These are phyloP conservation scores for Tylochromis polylepis DNA, from an alignment of 2,113 vertebrate genomes.

Conservation along the genomic window DNA sequence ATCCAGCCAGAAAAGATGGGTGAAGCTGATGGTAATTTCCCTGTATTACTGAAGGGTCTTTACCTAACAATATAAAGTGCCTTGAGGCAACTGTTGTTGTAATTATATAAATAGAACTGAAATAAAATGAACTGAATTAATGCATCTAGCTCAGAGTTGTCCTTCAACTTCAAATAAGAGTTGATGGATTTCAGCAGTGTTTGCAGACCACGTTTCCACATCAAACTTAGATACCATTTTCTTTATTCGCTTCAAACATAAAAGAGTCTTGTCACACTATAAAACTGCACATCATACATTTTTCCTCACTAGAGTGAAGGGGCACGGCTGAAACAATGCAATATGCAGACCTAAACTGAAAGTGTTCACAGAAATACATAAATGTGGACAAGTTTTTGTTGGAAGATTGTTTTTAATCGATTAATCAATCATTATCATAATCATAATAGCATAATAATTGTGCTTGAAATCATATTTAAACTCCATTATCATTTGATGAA, in stretches of 20 bases:
- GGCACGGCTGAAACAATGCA: neutral
- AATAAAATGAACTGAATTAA: neutral
- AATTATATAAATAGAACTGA: too few species aligned
- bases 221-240: neutral
- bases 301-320: neutral
- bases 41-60: too few species aligned
- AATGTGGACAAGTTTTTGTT: neutral
- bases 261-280: neutral
- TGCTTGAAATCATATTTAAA: neutral
- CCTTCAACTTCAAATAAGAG: neutral
- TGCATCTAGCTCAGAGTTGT: neutral
- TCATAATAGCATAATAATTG: neutral
- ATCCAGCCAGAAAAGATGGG: neutral
- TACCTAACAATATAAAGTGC: too few species aligned
- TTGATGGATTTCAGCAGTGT: neutral
- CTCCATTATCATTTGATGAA: neutral
- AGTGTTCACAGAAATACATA: neutral
- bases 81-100: too few species aligned
- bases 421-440: neutral
- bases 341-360: neutral
- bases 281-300: neutral
- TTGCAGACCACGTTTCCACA: neutral
- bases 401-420: neutral
- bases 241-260: neutral
- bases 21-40: neutral